Percentiles rank a stretch among this genome's conserved stretches.
phyloP scores from a whole-genome alignment of 2,113 vertebrate species.

The Phalacrocorax brasilianus region DNA sequence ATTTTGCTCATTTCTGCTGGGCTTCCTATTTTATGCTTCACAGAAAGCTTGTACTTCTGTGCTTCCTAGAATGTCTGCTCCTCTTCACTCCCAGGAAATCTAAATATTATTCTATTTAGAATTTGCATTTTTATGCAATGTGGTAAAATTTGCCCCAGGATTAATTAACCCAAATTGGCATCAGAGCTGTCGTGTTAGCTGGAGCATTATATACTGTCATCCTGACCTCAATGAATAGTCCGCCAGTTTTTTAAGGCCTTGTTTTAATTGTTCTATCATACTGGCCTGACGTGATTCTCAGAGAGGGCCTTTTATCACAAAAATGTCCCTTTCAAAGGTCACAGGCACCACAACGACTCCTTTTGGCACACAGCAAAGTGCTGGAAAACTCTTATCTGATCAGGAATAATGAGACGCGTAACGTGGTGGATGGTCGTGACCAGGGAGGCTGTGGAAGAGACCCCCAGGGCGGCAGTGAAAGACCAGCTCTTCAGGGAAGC shows the following conservation, averaged over 20 bases:
- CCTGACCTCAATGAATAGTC: background rate
- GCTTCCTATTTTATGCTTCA: background rate
- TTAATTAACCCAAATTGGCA: background rate
- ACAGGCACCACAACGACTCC: background rate
- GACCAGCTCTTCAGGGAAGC: background rate
- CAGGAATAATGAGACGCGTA: background rate
- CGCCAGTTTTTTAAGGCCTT: background rate
- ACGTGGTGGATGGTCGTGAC: background rate
- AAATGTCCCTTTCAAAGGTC: background rate
- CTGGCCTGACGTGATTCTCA: background rate
- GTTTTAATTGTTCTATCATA: background rate
- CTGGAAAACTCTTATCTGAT: background rate
- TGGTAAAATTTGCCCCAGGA: background rate
- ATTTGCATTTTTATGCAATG: background rate
- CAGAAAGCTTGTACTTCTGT: background rate
- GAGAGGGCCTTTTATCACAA: background rate
- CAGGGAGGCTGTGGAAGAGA: background rate
- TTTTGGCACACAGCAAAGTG: background rate
- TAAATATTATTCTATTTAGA: background rate
- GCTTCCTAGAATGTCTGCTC: background rate
- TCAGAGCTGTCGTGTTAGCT: background rate
- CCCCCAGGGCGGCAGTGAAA: background rate
- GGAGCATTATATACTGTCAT: background rate
- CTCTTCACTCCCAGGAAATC: background rate
- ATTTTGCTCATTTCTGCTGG: background rate